Percentiles rank a stretch among this genome's conserved stretches.
Evolutionary conservation across 2,797 vertebrate species (phyloP).

Genomic region (Ciconia nigra): DNA sequence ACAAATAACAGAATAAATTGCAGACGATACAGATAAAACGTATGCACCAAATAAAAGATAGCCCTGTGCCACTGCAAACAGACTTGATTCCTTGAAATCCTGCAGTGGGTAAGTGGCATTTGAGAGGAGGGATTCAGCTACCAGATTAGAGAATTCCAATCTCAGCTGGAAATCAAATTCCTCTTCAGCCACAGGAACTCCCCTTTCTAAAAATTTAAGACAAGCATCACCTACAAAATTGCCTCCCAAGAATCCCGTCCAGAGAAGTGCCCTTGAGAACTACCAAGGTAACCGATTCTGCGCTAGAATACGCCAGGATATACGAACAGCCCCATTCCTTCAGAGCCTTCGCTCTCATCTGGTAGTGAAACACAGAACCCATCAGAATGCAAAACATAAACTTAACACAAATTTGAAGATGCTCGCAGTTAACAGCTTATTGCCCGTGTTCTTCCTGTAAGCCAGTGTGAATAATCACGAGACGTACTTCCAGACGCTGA

Average conservation of each 20-base stretch:
- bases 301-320: not conserved
- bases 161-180: not conserved
- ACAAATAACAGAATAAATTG: not conserved
- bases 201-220: not conserved
- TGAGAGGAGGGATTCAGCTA: not conserved
- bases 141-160: not conserved
- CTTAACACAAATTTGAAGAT: not conserved
- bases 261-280: not conserved
- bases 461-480: rapidly evolving
- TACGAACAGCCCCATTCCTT: rapidly evolving
- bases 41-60: not conserved
- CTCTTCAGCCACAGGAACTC: not conserved
- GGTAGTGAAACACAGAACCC: not conserved
- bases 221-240: not conserved
- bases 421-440: not conserved
- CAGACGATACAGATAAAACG: not conserved
- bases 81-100: not conserved
- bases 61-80: not conserved
- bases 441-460: not conserved
- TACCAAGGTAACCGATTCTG: not conserved
- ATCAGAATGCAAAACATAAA: not conserved
- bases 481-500: rapidly evolving
- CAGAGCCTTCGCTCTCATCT: not conserved
- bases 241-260: not conserved
- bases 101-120: not conserved